Evolutionary conservation across 2,888 invertebrate genomes (phyloP).

Genomic region (Drosophila paranaensis): DNA sequence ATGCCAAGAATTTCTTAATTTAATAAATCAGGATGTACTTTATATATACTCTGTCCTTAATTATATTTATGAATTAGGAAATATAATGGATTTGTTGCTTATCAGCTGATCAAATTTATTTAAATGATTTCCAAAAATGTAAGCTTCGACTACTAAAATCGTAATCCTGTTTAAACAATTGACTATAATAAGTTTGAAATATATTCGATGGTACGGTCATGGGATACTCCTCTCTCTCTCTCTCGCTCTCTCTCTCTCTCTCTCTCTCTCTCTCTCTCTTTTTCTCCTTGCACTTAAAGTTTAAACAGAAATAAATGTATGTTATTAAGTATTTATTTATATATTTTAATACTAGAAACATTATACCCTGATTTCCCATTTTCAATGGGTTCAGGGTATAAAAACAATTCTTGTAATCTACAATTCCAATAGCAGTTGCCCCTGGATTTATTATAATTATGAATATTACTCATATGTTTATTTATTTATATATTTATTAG

Average conservation of each 20-base stretch:
- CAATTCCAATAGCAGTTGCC: background rate
- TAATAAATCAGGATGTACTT: no score
- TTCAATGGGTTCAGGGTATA: no score
- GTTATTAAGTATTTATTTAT: slow-evolving; percentile 1
- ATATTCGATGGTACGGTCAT: no score
- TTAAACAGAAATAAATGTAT: background rate
- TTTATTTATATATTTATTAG: background rate
- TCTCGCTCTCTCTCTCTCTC: background rate
- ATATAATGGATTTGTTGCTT: background rate
- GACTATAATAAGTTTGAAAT: no score
- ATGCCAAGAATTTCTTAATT: no score
- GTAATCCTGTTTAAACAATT: no score
- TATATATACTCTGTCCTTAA: no score
- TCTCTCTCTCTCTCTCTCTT: background rate
- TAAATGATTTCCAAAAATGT: background rate
- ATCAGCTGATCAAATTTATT: background rate
- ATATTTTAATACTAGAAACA: no score
- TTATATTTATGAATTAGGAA: background rate
- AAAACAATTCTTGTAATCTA: background rate
- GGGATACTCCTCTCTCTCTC: no score
- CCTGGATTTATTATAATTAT: background rate
- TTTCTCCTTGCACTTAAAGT: no score
- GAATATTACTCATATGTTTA: background rate
- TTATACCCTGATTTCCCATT: no score
- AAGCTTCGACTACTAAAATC: background rate